Evolutionary conservation across 2,113 vertebrate species (phyloP).

Genomic region (Lepus timidus): DNA sequence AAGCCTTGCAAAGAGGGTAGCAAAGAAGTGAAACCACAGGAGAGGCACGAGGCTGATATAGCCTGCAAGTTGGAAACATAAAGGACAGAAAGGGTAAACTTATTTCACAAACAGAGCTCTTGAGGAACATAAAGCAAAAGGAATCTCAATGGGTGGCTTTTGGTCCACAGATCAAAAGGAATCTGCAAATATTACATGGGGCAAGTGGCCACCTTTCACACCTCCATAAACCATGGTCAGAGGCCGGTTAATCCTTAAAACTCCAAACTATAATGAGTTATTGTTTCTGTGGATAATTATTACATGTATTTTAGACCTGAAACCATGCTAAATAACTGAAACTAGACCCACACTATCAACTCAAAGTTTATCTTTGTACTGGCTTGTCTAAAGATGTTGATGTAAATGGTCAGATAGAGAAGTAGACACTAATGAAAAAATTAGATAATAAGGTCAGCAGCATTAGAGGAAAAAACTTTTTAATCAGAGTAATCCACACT

Average conservation of each 20-base stretch:
- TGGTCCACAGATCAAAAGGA: not conserved
- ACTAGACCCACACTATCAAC: not conserved
- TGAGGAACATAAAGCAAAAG: not conserved
- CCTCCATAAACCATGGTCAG: not conserved
- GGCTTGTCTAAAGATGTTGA: not conserved
- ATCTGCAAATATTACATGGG: not conserved
- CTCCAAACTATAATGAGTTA: not conserved
- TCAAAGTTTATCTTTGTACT: not conserved
- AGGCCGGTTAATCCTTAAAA: not conserved
- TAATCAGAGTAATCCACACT: not conserved
- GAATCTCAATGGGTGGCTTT: not conserved
- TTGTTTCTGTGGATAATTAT: not conserved
- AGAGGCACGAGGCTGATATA: not conserved
- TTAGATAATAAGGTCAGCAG: not conserved
- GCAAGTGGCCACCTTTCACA: no score
- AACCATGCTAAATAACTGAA: not conserved
- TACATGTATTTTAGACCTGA: not conserved
- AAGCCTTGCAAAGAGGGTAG: not conserved
- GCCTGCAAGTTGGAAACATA: not conserved
- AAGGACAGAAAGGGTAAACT: not conserved
- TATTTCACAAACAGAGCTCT: not conserved
- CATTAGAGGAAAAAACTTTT: not conserved
- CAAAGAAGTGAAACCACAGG: not conserved
- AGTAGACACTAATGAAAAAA: not conserved
- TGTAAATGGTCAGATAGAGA: not conserved